Conservation (phyloP, 1,140 invertebrate species). For the Drosophila yakuba region DNA sequence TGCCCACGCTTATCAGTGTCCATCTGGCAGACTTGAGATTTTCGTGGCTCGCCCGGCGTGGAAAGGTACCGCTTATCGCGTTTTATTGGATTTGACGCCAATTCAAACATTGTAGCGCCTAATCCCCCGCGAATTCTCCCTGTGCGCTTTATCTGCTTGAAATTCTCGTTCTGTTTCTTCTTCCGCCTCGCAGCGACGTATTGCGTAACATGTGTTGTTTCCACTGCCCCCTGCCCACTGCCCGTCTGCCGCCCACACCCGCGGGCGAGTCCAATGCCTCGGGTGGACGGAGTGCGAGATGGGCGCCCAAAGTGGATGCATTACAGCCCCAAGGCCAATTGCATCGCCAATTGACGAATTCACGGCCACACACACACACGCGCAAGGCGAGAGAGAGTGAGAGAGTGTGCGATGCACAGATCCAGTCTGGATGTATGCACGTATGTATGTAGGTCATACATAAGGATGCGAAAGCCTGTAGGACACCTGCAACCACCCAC, state of each 20-base stretch:
- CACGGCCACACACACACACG: neutral
- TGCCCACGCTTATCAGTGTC: constrained; percentile 59
- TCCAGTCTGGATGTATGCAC: too few species aligned
- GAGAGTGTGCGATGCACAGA: too few species aligned
- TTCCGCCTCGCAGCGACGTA: constrained; percentile 2
- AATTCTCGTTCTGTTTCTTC: constrained; percentile 3
- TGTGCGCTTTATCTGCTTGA: constrained; percentile 20
- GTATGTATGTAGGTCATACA: neutral
- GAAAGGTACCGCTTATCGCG: constrained; percentile 53
- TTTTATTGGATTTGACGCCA: constrained; percentile 41
- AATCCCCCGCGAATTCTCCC: constrained; percentile 26
- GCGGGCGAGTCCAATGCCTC: neutral
- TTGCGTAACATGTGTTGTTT: constrained; percentile 74
- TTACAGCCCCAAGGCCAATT: constrained; percentile 2
- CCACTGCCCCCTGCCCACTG: constrained; percentile 10
- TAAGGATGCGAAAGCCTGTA: neutral
- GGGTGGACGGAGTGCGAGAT: constrained; percentile 1
- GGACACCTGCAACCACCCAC: neutral
- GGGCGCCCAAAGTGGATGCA: neutral
- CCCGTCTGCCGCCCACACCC: constrained; percentile 12
- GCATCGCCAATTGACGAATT: constrained; percentile 1
- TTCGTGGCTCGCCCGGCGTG: constrained; percentile 31
- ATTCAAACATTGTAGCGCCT: constrained; percentile 5
- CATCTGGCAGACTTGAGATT: constrained; percentile 37
- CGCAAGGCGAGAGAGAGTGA: neutral